Evolutionary conservation across 2,797 vertebrate species (phyloP).

Genomic region (Enteromius trimaculatus): DNA sequence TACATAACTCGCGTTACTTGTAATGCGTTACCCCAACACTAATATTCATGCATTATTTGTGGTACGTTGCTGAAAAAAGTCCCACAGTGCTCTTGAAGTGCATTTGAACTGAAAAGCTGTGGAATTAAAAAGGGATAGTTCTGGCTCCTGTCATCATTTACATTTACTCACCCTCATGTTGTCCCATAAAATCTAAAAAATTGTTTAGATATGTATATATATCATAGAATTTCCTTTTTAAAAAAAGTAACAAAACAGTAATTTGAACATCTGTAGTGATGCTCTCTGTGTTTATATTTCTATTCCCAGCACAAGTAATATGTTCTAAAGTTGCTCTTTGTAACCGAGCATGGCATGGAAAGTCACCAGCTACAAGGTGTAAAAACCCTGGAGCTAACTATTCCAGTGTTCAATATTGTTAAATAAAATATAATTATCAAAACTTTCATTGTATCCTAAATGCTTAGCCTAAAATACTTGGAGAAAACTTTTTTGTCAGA

Average conservation of each 20-base stretch:
- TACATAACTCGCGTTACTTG: too few species aligned
- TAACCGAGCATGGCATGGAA: not conserved
- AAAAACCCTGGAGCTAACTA: not conserved
- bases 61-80: not conserved
- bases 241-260: too few species aligned
- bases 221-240: too few species aligned
- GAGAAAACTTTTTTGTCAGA: too few species aligned
- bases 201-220: too few species aligned
- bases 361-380: not conserved
- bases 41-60: not conserved
- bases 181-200: not conserved
- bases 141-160: not conserved
- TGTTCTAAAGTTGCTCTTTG: not conserved
- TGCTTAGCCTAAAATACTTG: not conserved
- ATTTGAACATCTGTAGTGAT: too few species aligned
- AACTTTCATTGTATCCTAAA: not conserved
- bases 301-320: not conserved
- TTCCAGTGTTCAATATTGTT: not conserved
- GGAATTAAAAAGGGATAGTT: not conserved
- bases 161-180: not conserved
- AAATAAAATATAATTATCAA: not conserved
- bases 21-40: too few species aligned
- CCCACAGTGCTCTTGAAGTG: not conserved
- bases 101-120: conserved; percentile 1
- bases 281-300: too few species aligned